Evolutionary conservation across 2,113 vertebrate species (phyloP).

Genomic region (Rhabdomys dilectus): DNA sequence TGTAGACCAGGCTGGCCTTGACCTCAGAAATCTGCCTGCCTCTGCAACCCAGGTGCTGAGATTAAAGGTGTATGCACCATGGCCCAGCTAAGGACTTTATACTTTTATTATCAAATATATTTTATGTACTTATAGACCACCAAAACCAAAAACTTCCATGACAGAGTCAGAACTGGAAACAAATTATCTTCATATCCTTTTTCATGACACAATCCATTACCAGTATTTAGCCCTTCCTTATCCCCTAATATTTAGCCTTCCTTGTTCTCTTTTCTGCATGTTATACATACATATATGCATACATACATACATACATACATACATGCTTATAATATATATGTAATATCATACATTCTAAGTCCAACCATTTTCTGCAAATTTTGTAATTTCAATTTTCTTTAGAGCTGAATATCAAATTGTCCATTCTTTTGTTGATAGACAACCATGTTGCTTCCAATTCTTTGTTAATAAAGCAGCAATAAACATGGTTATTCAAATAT

Average conservation of each 20-base stretch:
- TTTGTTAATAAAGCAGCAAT: neutral
- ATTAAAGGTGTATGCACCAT: neutral
- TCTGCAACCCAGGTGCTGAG: neutral
- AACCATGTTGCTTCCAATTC: neutral
- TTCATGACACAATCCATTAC: neutral
- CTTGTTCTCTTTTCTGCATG: neutral
- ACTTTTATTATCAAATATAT: neutral
- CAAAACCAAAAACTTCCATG: neutral
- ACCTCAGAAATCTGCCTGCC: neutral
- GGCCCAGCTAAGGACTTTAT: neutral
- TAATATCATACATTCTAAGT: neutral
- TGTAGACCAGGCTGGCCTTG: neutral
- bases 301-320: neutral
- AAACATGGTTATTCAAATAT: neutral
- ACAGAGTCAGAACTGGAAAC: neutral
- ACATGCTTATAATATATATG: neutral
- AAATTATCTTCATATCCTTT: neutral
- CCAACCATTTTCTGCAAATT: neutral
- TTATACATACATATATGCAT: neutral
- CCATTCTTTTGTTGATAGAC: neutral
- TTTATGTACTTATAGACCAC: neutral
- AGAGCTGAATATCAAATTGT: neutral
- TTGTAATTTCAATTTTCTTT: neutral
- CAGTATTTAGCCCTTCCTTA: neutral
- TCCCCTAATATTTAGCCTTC: neutral